phyloP scores from a whole-genome alignment of 2,888 invertebrate species.

The Aphodius sticticus region DNA sequence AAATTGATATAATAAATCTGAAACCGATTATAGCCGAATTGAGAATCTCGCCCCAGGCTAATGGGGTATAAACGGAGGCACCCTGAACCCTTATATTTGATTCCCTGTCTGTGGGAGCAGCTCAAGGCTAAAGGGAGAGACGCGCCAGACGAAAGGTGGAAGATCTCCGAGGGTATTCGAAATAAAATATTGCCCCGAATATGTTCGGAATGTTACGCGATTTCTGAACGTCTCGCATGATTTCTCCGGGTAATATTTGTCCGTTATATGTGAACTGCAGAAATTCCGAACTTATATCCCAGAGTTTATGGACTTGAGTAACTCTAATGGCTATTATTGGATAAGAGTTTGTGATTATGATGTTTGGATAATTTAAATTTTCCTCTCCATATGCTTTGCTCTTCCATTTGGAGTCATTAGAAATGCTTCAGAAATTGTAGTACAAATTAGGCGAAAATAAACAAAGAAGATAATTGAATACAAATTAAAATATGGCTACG shows the following conservation, averaged over 20 bases:
- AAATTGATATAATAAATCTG: slow-evolving; percentile 4
- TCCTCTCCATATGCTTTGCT: no score
- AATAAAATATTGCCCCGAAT: background rate
- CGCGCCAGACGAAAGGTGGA: background rate
- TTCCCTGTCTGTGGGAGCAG: background rate
- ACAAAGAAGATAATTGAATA: no score
- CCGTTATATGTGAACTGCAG: background rate
- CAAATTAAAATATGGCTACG: no score
- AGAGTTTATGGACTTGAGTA: background rate
- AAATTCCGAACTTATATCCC: background rate
- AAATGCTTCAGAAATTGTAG: no score
- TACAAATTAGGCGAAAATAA: no score
- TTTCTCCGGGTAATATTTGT: background rate
- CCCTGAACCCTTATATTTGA: background rate
- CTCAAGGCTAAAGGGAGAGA: background rate
- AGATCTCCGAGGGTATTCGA: background rate
- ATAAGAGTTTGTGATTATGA: background rate
- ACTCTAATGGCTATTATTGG: background rate
- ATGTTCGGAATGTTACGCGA: slow-evolving; percentile 4
- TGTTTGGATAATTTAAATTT: no score
- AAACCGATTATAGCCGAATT: background rate
- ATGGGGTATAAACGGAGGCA: background rate
- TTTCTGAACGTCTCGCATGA: background rate
- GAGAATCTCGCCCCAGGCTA: background rate
- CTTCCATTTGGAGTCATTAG: no score